A percentile compares a stretch with the other conserved stretches of the same genome.
Evolutionary conservation across 2,113 vertebrate species (phyloP).

Genomic region (Cyrtonyx montezumae): DNA sequence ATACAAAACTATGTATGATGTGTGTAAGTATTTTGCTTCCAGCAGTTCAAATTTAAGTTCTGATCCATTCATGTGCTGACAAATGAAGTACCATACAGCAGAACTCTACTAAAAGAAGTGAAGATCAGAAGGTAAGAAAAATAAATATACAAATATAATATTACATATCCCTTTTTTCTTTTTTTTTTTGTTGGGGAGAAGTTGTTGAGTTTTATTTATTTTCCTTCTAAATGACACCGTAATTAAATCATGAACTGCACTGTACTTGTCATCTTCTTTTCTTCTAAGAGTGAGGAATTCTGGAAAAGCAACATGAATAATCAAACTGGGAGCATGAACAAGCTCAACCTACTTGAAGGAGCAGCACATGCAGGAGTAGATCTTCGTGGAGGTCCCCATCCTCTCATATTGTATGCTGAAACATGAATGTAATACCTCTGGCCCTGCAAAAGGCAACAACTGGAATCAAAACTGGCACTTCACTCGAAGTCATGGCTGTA

Average conservation of each 20-base stretch:
- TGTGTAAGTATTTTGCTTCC: constrained; percentile 37
- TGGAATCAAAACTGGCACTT: constrained; percentile 22
- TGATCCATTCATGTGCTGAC: constrained; percentile 16
- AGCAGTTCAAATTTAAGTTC: constrained; percentile 48
- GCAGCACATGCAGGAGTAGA: constrained; percentile 86
- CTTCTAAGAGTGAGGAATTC: not conserved
- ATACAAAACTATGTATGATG: not conserved
- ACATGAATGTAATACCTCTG: constrained; percentile 88
- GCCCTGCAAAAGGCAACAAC: constrained; percentile 81
- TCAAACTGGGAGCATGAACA: not conserved
- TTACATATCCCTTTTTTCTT: no score
- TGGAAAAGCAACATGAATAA: not conserved
- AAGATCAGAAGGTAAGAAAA: not conserved
- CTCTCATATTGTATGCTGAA: constrained; percentile 95
- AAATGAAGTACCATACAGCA: constrained; percentile 39
- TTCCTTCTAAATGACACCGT: not conserved
- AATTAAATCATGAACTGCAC: not conserved
- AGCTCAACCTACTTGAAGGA: constrained; percentile 89
- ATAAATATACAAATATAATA: not conserved
- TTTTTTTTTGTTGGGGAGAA: not conserved
- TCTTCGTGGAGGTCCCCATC: constrained; percentile 88
- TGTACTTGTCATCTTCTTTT: not conserved
- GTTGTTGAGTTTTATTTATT: not conserved
- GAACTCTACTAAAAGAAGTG: constrained; percentile 62
- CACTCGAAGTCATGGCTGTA: not conserved